These are phyloP conservation scores for Conus ventricosus DNA, from an alignment of 1,140 invertebrate species.

Conservation along the genomic window DNA sequence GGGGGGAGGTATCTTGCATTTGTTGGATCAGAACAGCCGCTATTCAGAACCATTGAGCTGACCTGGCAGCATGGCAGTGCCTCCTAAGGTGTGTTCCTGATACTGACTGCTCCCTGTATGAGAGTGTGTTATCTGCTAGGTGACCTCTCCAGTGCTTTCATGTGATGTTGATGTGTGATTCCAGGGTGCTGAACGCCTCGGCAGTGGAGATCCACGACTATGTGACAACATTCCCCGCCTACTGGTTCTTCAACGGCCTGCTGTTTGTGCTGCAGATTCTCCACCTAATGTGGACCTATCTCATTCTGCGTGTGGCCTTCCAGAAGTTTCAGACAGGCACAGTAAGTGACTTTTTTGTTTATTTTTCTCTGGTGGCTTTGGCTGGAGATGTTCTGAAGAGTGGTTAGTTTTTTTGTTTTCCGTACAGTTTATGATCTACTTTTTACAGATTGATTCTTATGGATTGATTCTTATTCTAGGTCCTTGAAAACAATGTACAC, in stretches of 20 bases:
- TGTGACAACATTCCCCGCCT: constrained; percentile 49
- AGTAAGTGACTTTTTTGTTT: constrained; percentile 42
- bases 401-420: neutral
- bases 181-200: constrained; percentile 57
- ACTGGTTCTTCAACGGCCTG: constrained; percentile 60
- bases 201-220: constrained; percentile 53
- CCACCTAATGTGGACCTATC: constrained; percentile 66
- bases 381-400: neutral
- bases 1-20: too few relatives aligned
- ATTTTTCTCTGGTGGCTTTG: constrained; percentile 7
- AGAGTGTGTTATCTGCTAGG: too few relatives aligned
- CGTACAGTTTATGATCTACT: neutral
- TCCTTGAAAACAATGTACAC: too few relatives aligned
- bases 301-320: constrained; percentile 63
- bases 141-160: too few relatives aligned
- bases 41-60: too few relatives aligned
- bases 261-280: constrained; percentile 63
- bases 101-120: too few relatives aligned
- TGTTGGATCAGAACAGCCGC: too few relatives aligned
- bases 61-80: too few relatives aligned
- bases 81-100: too few relatives aligned
- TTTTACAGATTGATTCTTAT: too few relatives aligned
- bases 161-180: too few relatives aligned
- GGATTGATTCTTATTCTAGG: too few relatives aligned
- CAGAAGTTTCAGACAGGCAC: constrained; percentile 54